Base-by-base conservation (phyloP, 1,140 invertebrate species). In the Aphelenchoides besseyi region DNA sequence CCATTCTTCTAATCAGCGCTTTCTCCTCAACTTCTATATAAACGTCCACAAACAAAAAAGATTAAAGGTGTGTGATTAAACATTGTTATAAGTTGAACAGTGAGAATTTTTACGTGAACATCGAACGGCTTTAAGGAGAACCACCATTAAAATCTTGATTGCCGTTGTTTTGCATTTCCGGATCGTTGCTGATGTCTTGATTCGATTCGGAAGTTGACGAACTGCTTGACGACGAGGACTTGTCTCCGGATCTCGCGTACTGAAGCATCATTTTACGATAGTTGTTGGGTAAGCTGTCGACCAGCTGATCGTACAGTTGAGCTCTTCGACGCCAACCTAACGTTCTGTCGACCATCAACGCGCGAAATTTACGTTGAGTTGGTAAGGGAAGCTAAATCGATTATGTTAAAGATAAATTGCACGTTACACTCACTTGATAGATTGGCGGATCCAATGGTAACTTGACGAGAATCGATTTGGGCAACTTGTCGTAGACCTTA, bases 401-500 rank as follows among this genome's bases (percentile, higher is more conserved):
- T 29, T 59, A 23, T 8, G 55, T 59, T 8, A 59, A 59, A 59
- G 55, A 59, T 5, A 33, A 23, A 18, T 59, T 33, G 5, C 5
- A 59, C 55, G 5, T n/a, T n/a, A n/a, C n/a, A n/a, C 5, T 59
- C 18, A 59, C 55, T 23, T 59, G 55, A 33, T 59, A 59, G 18
- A 59, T 59, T 12, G 55, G 55, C 55, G 55, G 18, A 59, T 59
- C 55, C 55, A 59, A 18, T 8, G 55, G 55, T 23, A 59, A 23
- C 23, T 59, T 59, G 5, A 59, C 23, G 5, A 59, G 55, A 33
- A 59, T 18, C 55, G 55, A 8, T 59, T 59, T 59, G 5, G 55
- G 55, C 26, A 59, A 33, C 18, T 59, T 59, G 55, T 59, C 55
- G 23, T 59, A 59, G 5, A 59, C 55, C 23, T 59, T 59, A 23